phyloP scores from a whole-genome alignment of 2,113 vertebrate genomes.

The Myrmecobius fasciatus region DNA sequence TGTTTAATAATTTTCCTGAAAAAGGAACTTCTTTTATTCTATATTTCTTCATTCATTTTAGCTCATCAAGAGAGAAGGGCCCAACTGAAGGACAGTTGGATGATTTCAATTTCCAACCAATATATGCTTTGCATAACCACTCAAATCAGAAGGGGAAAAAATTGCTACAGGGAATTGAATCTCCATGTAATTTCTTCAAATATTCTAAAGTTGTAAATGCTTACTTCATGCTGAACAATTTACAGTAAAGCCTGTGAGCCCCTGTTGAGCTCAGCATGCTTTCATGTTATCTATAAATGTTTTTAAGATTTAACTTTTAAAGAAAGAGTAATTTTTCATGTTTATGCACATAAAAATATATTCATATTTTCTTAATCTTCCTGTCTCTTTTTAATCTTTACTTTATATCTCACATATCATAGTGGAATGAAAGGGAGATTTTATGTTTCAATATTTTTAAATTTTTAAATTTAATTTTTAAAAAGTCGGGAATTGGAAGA shows the following conservation, averaged over 20 bases:
- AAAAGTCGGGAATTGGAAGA: not conserved
- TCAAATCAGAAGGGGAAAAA: slow-evolving; percentile 32
- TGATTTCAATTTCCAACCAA: slow-evolving; percentile 42
- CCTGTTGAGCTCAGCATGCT: slow-evolving; percentile 31
- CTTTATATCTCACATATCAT: not conserved
- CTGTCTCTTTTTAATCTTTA: slow-evolving; percentile 13
- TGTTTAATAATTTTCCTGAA: slow-evolving; percentile 72
- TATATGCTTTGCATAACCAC: not conserved
- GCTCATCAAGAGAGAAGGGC: slow-evolving; percentile 17
- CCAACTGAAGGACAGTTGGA: slow-evolving; percentile 32
- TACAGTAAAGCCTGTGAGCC: slow-evolving; percentile 34
- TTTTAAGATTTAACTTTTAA: slow-evolving; percentile 32
- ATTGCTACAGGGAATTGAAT: slow-evolving; percentile 31
- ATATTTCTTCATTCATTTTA: slow-evolving; percentile 39
- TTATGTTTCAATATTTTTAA: not conserved
- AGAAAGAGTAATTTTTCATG: not conserved
- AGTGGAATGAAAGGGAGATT: not conserved
- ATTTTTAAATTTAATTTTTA: too few species aligned
- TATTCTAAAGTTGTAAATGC: slow-evolving; percentile 25
- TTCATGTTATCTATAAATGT: slow-evolving; percentile 18
- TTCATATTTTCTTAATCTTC: not conserved
- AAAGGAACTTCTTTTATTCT: slow-evolving; percentile 56
- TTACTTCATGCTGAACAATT: slow-evolving; percentile 26
- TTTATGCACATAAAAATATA: not conserved
- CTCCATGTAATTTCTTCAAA: slow-evolving; percentile 50